Conservation (phyloP, 2,888 invertebrate species). For the Troides oblongomaculatus region DNA sequence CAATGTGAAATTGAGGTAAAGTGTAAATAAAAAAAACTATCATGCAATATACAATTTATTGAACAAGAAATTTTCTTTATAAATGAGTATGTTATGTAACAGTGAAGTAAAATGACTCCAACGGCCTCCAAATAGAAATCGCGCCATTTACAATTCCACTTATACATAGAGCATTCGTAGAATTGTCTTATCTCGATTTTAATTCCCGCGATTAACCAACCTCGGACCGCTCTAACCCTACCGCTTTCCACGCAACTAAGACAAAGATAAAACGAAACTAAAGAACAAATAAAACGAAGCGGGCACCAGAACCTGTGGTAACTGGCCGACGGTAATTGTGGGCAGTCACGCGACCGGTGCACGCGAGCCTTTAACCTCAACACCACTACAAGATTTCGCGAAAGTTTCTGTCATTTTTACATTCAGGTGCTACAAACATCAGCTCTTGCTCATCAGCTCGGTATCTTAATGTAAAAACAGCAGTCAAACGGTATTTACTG, state of each 20-base stretch:
- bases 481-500: no score
- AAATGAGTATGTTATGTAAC: neutral
- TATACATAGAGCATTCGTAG: constrained; percentile 22
- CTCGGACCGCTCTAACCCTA: constrained; percentile 25
- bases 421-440: constrained; percentile 7
- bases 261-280: constrained; percentile 36
- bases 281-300: constrained; percentile 35
- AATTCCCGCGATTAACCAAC: constrained; percentile 24
- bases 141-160: constrained; percentile 13
- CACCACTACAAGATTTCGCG: constrained; percentile 23
- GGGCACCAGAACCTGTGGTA: constrained; percentile 24
- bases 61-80: neutral
- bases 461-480: neutral
- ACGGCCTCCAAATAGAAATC: constrained; percentile 3
- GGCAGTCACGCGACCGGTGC: constrained; percentile 24
- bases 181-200: constrained; percentile 26
- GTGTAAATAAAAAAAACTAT: neutral
- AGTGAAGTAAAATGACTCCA: neutral
- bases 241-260: constrained; percentile 28
- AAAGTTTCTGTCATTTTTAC: constrained; percentile 22
- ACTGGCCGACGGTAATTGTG: constrained; percentile 26
- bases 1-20: neutral
- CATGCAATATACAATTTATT: neutral
- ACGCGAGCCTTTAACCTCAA: constrained; percentile 20
- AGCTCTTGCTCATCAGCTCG: neutral